phyloP scores from a whole-genome alignment of 2,888 invertebrate genomes.

The Cephus pygmeus region DNA sequence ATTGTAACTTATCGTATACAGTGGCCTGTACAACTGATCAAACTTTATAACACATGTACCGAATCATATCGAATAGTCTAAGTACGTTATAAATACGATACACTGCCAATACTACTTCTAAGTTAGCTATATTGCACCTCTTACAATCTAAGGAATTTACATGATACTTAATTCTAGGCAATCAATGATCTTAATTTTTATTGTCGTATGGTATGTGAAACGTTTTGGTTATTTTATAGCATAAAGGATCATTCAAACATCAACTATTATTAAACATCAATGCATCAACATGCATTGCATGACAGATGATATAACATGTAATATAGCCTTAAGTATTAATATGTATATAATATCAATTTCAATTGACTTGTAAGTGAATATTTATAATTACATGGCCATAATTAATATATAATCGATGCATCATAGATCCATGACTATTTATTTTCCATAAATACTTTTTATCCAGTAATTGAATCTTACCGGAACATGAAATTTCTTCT shows the following conservation, averaged over 20 bases:
- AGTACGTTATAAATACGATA: conserved; percentile 9
- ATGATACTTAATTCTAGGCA: conserved; percentile 4
- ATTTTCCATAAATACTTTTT: conserved; percentile 1
- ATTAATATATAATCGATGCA: conserved; percentile 21
- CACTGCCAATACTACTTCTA: conserved; percentile 27
- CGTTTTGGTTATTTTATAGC: not conserved
- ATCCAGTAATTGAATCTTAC: not conserved
- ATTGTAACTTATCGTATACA: conserved; percentile 4
- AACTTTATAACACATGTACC: not conserved
- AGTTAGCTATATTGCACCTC: conserved; percentile 26
- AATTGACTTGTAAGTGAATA: conserved; percentile 13
- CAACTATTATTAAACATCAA: not conserved
- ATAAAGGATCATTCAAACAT: not conserved
- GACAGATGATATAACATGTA: not conserved
- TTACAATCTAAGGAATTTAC: conserved; percentile 22
- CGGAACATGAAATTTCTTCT: not conserved
- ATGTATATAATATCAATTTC: conserved; percentile 9
- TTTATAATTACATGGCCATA: conserved; percentile 25
- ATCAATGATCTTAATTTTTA: not conserved
- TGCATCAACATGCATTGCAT: not conserved
- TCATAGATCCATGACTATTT: not conserved
- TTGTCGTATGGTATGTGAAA: not conserved
- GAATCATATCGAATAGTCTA: conserved; percentile 4
- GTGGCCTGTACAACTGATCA: conserved; percentile 12
- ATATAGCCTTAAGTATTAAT: conserved; percentile 16